Evolutionary conservation across 2,113 vertebrate species (phyloP), one percentile per base, ranked within the genome.

Genomic region (Parus major): DNA sequence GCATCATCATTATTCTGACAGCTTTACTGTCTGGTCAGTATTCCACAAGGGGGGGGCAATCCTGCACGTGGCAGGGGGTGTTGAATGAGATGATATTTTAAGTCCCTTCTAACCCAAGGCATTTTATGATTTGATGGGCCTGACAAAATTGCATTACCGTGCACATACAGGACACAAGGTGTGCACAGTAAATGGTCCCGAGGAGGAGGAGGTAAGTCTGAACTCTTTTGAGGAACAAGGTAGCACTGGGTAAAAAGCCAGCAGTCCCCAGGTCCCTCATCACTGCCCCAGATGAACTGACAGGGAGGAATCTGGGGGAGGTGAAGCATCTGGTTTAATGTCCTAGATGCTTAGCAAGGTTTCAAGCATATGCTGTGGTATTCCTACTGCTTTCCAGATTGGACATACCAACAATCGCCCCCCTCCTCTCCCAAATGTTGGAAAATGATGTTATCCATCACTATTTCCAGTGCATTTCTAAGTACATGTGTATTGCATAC

Each of bases 101-200:
- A 53, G 41, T 42, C 25, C 15, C 12, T 69, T 56, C 35, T 47
- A 56, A 24, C 42, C n/a, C 56, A 42, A 77, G 42, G 59, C 42
- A 33, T 10, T 39, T 19, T 16, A 8, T 29, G 61, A 25, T 46
- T 59, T 18, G 15, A 15, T 4, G 31, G 31, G 65, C 28, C 73
- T 81, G 69, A 87, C 24, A 66, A 55, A 87, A 75, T 0, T 23
- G 52, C 1, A 0, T 52, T 31, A 13, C 10, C 0, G 1, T 36
- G 79, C 52, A 17, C 25, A 23, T 5, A 49, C 5, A 65, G 68
- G 44, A 8, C 35, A 44, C 12, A 22, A 56, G 53, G 8, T 5
- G 3, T 41, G 49, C 65, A 63, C 52, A 49, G 25, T 16, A 28
- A 53, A 49, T 8, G 35, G 36, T 25, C 23, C 63, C 49, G 16